Conservation (phyloP, 2,797 vertebrate species). For the Ambastaia sidthimunki region DNA sequence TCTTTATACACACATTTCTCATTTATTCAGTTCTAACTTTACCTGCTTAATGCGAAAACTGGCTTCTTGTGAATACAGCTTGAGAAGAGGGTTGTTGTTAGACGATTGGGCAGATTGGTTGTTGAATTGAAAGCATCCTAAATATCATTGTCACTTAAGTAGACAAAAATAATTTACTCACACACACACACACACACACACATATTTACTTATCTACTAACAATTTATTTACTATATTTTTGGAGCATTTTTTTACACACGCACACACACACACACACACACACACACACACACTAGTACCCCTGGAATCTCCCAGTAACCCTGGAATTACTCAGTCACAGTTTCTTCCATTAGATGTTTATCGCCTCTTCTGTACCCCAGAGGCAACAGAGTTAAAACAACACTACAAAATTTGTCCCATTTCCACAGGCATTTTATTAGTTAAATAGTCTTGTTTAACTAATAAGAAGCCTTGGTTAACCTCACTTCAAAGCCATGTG, state of each 20-base stretch:
- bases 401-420: conserved; percentile 42
- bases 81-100: background rate
- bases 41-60: too few species aligned
- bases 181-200: conserved; percentile 18
- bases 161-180: too few species aligned
- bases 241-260: background rate
- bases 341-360: conserved; percentile 53
- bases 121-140: too few species aligned
- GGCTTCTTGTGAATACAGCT: background rate
- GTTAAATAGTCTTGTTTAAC: conserved; percentile 31
- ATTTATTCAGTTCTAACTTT: too few species aligned
- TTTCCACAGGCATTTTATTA: background rate
- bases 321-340: conserved; percentile 14
- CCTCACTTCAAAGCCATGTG: conserved; percentile 6
- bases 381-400: conserved; percentile 39
- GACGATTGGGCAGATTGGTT: background rate
- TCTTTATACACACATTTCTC: background rate
- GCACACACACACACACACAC: conserved; percentile 6
- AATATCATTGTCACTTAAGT: too few species aligned
- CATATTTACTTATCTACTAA: background rate
- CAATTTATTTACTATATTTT: too few species aligned
- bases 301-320: conserved; percentile 9
- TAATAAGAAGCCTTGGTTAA: conserved; percentile 41
- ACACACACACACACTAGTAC: conserved; percentile 15
- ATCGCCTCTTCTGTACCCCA: conserved; percentile 23